These are phyloP conservation scores for Onychostruthus taczanowskii DNA, from an alignment of 2,113 vertebrate species.

Conservation along the genomic window DNA sequence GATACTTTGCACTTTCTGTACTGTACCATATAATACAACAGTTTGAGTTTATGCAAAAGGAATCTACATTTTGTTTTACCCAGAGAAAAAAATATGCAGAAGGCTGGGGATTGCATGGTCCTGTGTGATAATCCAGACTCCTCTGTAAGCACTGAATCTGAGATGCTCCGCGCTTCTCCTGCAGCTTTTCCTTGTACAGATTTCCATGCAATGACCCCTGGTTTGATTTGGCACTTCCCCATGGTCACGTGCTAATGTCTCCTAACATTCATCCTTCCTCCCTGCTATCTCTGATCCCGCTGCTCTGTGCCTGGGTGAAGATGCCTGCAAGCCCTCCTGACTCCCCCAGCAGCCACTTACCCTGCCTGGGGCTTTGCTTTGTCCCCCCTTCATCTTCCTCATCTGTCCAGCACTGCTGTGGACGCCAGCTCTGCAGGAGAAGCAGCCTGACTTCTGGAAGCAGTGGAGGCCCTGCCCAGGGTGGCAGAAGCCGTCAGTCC, in stretches of 20 bases:
- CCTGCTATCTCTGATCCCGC: not conserved
- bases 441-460: not conserved
- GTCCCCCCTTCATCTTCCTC: not conserved
- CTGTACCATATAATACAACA: slow-evolving; percentile 18
- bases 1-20: slow-evolving; percentile 51
- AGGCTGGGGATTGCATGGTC: not conserved
- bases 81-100: not conserved
- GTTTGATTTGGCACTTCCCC: not conserved
- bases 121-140: not conserved
- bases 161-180: not conserved
- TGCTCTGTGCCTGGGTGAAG: not conserved
- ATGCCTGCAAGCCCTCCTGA: not conserved
- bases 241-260: not conserved
- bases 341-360: not conserved
- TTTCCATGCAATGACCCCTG: not conserved
- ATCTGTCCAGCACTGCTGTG: not conserved
- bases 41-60: slow-evolving; percentile 33
- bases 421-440: not conserved
- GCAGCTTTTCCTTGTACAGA: not conserved
- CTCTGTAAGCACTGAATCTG: not conserved
- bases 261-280: not conserved
- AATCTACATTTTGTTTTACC: not conserved
- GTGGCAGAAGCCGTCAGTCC: not conserved
- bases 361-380: not conserved
- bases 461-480: not conserved